Evolutionary conservation across 2,113 vertebrate species (phyloP), one percentile per base, ranked within the genome.

Genomic region (Elanoides forficatus): DNA sequence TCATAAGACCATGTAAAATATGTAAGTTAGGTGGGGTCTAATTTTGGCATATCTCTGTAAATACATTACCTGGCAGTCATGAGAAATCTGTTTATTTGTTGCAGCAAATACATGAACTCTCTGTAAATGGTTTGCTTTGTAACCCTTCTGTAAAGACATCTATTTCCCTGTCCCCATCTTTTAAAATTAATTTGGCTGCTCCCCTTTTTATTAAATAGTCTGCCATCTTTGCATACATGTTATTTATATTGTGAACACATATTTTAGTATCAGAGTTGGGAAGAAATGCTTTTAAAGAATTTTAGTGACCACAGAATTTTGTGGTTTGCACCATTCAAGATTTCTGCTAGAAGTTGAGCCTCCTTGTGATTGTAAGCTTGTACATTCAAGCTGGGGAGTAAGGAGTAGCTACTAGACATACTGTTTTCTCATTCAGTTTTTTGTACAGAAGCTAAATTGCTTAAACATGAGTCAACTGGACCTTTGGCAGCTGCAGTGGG

Each of bases 241-340:
- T 26, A 12, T 80, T 90, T 67, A 62, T 29, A 21, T 15, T 79
- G 7, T 5, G 3, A 50, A 67, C 21, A 22, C 1, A 16, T 59
- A 38, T 38, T 80, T 71, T 42, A 55, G 29, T 30, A 50, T 60
- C 30, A 32, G 21, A 71, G 17, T 14, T 59, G 15, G 30, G 14
- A 81, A 59, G 7, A 90, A 84, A 71, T 36, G 15, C 2, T 72
- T 60, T 47, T 59, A 8, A 60, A 75, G 8, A 4, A 4, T 63
- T 92, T 47, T 34, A 65, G 4, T 47, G 21, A 40, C 18, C 9
- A 6, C 17, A 11, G 36, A 71, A 47, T 65, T 52, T 23, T 25
- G 6, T 0, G 0, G 2, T 75, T 55, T 88, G 10, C 4, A 10
- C 26, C 27, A 52, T 68, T 70, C 22, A 53, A 29, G 27, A 43